Base-by-base conservation (phyloP, 1,140 invertebrate genomes). In the Ceratina japonica region DNA sequence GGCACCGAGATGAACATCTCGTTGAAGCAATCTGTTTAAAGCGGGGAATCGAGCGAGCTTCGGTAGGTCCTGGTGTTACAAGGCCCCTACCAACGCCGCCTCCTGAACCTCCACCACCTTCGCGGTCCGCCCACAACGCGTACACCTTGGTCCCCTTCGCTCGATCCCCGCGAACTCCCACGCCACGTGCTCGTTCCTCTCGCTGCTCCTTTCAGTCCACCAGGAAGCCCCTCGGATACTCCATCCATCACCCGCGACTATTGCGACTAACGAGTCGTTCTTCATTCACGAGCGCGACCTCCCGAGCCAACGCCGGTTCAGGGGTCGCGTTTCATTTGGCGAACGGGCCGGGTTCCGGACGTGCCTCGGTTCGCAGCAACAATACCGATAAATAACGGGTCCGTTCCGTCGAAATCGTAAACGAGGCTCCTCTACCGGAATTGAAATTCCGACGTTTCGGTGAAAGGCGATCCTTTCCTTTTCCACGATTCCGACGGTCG, bases 41-140 rank as follows among this genome's bases (percentile, higher is more conserved):
- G 37, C 37, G 37, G 37, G 37, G 37, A 44, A 44, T 44, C 37
- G 37, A 10, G 37, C 37, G 5, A 44, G 37, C 64, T 49, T 82
- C 86, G 65, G 83, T 83, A 87, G 66, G 81, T 86, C 88, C 84
- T 87, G 83, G 75, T 87, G 89, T 86, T 86, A 85, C 86, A 81
- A 72, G 84, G 84, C 86, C 85, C 87, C 88, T 89, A 86, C 86
- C 87, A 88, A 86, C 87, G 75, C 90, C 91, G 90, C 90, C 91
- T 91, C 88, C 84, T 91, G 87, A 90, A 89, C 90, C 88, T 92
- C 91, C 91, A 91, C 90, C 85, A 90, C 88, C 86, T 89, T 73
- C 86, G 77, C 89, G 90, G 80, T 91, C 89, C 91, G 91, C 91
- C 91, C 91, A 92, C 91, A 89, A 89, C 85, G 87, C 88, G 87